These are phyloP conservation scores for Lysandra bellargus DNA, from an alignment of 2,888 invertebrate species.

Conservation along the genomic window DNA sequence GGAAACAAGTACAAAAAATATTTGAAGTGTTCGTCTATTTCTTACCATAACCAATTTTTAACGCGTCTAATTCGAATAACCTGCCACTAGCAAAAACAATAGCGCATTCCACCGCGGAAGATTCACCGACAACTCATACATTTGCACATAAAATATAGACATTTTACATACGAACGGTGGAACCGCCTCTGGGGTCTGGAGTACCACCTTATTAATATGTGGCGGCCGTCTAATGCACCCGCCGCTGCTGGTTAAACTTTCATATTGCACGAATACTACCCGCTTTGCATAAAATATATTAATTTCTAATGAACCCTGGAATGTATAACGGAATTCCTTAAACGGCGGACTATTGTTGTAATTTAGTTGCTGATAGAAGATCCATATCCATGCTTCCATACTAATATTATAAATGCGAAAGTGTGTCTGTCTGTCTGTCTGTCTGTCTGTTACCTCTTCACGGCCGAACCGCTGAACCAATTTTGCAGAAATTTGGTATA, in stretches of 20 bases:
- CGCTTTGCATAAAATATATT: constrained; percentile 35
- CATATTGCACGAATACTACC: constrained; percentile 36
- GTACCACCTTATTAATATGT: constrained; percentile 38
- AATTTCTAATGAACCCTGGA: constrained; percentile 21
- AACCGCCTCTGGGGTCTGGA: neutral
- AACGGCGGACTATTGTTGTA: neutral
- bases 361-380: too few species aligned
- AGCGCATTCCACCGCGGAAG: neutral
- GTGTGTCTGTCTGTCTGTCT: too few species aligned
- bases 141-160: constrained; percentile 12
- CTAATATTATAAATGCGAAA: too few species aligned
- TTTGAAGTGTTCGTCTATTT: too few species aligned
- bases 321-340: neutral
- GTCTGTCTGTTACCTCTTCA: too few species aligned
- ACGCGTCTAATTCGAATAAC: too few species aligned
- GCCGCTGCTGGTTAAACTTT: constrained; percentile 37
- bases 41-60: too few species aligned
- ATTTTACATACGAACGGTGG: constrained; percentile 11
- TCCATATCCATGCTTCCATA: too few species aligned
- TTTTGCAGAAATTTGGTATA: too few species aligned
- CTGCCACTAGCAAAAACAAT: neutral
- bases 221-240: constrained; percentile 37
- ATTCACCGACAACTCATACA: neutral
- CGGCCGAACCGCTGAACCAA: too few species aligned
- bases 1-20: too few species aligned